phyloP scores from a whole-genome alignment of 2,113 vertebrate species.

The Lontra canadensis region DNA sequence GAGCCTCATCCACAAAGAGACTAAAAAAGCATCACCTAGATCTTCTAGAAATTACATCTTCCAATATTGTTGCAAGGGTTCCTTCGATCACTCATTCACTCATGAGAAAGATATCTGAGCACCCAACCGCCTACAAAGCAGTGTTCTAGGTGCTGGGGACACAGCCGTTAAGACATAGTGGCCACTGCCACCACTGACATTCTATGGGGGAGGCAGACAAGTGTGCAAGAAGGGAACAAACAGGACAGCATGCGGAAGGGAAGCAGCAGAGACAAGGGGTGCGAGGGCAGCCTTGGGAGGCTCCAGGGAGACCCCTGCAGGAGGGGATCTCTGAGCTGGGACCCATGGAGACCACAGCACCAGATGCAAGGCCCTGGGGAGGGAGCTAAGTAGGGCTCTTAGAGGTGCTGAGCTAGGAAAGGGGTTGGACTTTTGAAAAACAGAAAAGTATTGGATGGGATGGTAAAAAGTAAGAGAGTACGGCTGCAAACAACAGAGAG shows the following conservation, averaged over 20 bases:
- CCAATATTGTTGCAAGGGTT: not conserved
- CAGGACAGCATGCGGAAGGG: accelerated
- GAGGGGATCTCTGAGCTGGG: not conserved
- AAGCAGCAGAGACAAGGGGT: not conserved
- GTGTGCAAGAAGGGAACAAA: not conserved
- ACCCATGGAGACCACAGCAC: not conserved
- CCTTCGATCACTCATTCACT: not conserved
- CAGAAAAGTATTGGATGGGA: not conserved
- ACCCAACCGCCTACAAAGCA: not conserved
- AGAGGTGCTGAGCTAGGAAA: not conserved
- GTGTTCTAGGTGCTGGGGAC: not conserved
- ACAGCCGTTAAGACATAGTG: not conserved
- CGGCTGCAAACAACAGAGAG: accelerated
- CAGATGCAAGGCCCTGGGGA: not conserved
- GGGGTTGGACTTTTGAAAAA: not conserved
- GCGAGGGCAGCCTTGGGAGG: accelerated
- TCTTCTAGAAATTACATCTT: not conserved
- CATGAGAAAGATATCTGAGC: not conserved
- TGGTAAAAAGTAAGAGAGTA: not conserved
- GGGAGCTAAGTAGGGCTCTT: not conserved
- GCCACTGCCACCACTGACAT: not conserved
- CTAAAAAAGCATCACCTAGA: not conserved
- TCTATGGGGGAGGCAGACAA: not conserved
- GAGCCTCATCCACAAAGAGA: not conserved
- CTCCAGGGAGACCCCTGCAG: not conserved